phyloP scores from a whole-genome alignment of 2,888 invertebrate genomes.

The Polyommatus icarus region DNA sequence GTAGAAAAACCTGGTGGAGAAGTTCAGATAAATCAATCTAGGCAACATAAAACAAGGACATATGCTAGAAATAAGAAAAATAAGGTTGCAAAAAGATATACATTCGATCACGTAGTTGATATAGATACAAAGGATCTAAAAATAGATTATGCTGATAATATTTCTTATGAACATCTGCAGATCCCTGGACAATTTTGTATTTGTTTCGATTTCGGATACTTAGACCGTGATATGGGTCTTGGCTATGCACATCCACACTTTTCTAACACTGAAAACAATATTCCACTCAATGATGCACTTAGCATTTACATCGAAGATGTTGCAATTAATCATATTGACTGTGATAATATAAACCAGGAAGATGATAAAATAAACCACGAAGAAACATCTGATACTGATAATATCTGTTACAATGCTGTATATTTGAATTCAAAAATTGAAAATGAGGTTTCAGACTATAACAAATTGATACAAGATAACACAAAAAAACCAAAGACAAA shows the following conservation, averaged over 20 bases:
- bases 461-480: not conserved
- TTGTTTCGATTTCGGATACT: conserved; percentile 64
- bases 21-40: not conserved
- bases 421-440: conserved; percentile 12
- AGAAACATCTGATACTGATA: conserved; percentile 26
- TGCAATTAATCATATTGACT: not conserved
- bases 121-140: not conserved
- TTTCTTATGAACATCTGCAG: conserved; percentile 37
- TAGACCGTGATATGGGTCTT: conserved; percentile 51
- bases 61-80: conserved; percentile 48
- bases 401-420: conserved; percentile 31
- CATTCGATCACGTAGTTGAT: not conserved
- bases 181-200: conserved; percentile 51
- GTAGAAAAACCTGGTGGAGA: conserved; percentile 67
- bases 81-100: conserved; percentile 22
- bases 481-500: not conserved
- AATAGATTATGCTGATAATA: conserved; percentile 35
- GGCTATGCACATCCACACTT: conserved; percentile 66
- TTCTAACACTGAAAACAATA: conserved; percentile 47
- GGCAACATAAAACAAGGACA: conserved; percentile 47
- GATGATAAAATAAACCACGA: conserved; percentile 23
- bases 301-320: conserved; percentile 55
- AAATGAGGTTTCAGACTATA: not conserved
- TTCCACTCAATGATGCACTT: conserved; percentile 51
- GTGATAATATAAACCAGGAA: conserved; percentile 25